These are phyloP conservation scores for Dreissena polymorpha DNA, from an alignment of 1,140 invertebrate genomes.

Conservation along the genomic window DNA sequence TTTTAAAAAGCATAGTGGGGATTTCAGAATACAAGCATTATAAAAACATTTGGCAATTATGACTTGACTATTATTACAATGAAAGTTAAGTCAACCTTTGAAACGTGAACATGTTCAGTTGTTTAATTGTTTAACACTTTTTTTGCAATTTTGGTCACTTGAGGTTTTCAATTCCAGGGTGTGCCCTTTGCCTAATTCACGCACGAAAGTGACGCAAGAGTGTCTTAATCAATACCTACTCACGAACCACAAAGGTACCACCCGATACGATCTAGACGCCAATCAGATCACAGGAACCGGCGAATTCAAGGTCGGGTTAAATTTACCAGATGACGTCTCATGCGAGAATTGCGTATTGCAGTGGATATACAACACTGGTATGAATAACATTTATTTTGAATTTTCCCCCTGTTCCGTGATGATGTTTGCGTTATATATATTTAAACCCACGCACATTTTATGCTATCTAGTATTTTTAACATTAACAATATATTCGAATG, in stretches of 20 bases:
- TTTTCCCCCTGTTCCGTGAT: no score
- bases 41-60: no score
- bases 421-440: no score
- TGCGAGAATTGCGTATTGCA: constrained; percentile 62
- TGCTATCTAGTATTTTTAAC: no score
- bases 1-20: no score
- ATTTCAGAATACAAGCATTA: no score
- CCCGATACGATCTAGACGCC: not conserved
- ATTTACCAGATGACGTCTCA: constrained; percentile 51
- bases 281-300: not conserved
- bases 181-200: constrained; percentile 3
- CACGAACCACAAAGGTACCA: not conserved
- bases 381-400: not conserved
- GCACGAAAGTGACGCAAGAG: constrained; percentile 11
- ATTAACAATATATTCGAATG: no score
- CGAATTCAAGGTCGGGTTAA: constrained; percentile 21
- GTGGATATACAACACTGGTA: constrained; percentile 62
- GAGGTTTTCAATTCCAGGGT: constrained; percentile 7
- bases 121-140: no score
- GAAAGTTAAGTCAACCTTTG: not conserved
- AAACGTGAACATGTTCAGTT: no score
- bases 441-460: no score
- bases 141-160: no score
- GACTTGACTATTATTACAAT: no score
- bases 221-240: constrained; percentile 15